phyloP scores from a whole-genome alignment of 2,888 invertebrate species.

The Smittia aterrima region DNA sequence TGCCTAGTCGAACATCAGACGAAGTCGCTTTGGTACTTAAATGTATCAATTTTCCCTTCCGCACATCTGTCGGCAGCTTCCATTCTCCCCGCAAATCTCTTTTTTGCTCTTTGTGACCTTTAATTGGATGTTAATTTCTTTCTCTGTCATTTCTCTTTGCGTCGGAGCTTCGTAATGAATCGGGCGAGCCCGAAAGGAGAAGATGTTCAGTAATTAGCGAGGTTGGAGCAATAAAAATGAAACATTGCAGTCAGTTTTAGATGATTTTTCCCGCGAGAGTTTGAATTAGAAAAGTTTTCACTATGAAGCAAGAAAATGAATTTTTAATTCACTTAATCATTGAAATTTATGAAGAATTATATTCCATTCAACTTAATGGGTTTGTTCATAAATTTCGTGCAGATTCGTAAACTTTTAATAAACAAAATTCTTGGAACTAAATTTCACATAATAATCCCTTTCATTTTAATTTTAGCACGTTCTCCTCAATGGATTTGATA shows the following conservation, averaged over 20 bases:
- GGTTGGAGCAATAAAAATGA: conserved; percentile 22
- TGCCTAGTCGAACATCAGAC: background rate
- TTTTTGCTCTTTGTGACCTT: background rate
- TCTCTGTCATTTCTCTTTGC: conserved; percentile 9
- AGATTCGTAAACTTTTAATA: background rate
- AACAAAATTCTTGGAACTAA: background rate
- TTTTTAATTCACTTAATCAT: too few species aligned
- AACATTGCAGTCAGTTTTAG: background rate
- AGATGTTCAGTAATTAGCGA: conserved; percentile 23
- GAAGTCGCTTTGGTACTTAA: background rate
- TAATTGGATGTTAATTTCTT: conserved; percentile 33
- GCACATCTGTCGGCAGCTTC: background rate
- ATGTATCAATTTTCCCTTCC: background rate
- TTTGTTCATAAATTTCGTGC: background rate
- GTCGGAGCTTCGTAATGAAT: background rate
- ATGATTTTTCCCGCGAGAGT: background rate
- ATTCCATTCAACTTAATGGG: too few species aligned
- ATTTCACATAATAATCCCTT: background rate
- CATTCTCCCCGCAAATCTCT: conserved; percentile 6
- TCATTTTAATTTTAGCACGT: too few species aligned
- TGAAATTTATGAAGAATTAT: too few species aligned
- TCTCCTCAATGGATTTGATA: background rate
- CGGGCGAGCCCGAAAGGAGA: background rate
- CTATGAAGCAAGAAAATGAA: too few species aligned
- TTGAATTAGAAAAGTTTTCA: background rate